Base-by-base conservation (phyloP, 2,113 vertebrate genomes). In the Scartelaos histophorus region DNA sequence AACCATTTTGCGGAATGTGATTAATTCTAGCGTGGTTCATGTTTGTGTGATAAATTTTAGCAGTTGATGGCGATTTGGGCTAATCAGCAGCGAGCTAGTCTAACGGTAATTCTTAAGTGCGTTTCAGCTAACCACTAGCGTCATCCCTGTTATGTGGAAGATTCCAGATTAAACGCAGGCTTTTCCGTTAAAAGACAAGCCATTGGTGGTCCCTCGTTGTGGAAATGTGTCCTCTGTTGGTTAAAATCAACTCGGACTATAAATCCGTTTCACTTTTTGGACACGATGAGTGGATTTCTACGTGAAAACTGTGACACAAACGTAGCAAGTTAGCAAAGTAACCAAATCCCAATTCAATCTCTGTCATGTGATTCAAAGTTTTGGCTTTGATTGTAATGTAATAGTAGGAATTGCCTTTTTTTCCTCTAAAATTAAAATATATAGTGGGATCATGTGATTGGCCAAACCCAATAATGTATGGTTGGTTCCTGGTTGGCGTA, bases 11-110 rank as follows among this genome's bases (percentile, higher is more conserved):
- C 4, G 22, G 3, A 3, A 12, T 58, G 22, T 15, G 22, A 6
- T 2, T 13, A 12, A 58, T 25, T 15, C 12, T 2, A 22, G 5
- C 4, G 12, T 25, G 22, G 56, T 25, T 7, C 24, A 6, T 2
- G 13, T 25, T 58, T 25, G 56, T 12, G 13, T 19, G n/a, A 15
- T 6, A 13, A 13, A 58, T 43, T 38, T n/a, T 17, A 12, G 25
- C 16, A 6, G 58, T 17, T 61, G 2, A 34, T 34, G 25, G 15
- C 17, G 58, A 34, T 35, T 17, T 25, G 13, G 25, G 60, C 54
- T 69, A 51, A 38, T 54, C 62, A 24, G 81, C 68, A 47, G 81
- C 70, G 64, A 29, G 83, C 77, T 80, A 84, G 43, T 47, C 54
- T 81, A 80, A 68, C 70, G 7, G 13, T 66, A 22, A 29, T 65